Base-by-base conservation (phyloP, 2,113 vertebrate genomes). In the Glaucomys volans region DNA sequence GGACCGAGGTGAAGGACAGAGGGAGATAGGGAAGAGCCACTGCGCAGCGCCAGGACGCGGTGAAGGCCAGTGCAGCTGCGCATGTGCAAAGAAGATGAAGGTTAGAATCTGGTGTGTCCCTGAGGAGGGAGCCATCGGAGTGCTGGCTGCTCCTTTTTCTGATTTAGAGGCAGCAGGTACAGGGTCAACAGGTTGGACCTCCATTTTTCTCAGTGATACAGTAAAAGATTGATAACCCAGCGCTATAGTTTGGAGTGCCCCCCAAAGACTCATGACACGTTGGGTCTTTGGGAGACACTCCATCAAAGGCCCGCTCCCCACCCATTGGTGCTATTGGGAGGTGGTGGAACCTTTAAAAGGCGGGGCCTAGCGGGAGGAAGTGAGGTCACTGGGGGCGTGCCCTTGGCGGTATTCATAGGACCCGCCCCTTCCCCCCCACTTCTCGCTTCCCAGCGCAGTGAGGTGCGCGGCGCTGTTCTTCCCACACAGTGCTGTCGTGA, bases 401-500 rank as follows among this genome's bases (percentile, higher is more conserved):
- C 42, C 24, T 66, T 13, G 7, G 12, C 28, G 30, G n/a, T 32
- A 30, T 18, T 18, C 4, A 2, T 11, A 35, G 37, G 11, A 7
- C 7, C 44, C 12, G 18, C 62, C 47, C 28, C n/a, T 54, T 42
- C 8, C 57, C 54, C n/a, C 44, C 67, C n/a, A 13, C 24, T 24
- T 1, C 13, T 42, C 62, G 8, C 35, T 52, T 67, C 74, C 75
- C 28, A 44, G 7, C 72, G 57, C 57, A 59, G 57, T 5, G 6
- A 57, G 57, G 7, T 59, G 57, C 7, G 13, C 5, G 30, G 47
- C 20, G 47, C 20, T 26, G 44, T 20, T 0, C 44, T 5, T 28
- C 16, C 52, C 52, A 5, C 52, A 16, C 17, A 4, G 17, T 20
- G 6, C 37, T 8, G 17, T 24, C 5, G 0, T 13, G 32, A 12